These are phyloP conservation scores for Calycopis cecrops DNA, from an alignment of 1,140 invertebrate species.

Conservation along the genomic window DNA sequence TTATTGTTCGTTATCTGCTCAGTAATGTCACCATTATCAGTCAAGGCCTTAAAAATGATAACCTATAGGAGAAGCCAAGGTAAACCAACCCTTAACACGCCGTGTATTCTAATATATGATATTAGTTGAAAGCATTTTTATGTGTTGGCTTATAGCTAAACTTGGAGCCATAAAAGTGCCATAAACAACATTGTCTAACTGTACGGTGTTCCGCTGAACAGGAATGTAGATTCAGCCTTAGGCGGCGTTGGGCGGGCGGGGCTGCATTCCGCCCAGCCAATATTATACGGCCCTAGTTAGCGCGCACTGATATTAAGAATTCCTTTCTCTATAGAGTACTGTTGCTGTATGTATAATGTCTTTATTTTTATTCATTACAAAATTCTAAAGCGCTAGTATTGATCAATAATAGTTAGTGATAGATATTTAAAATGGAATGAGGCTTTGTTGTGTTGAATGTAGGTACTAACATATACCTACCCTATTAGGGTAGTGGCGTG, in stretches of 20 bases:
- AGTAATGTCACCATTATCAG: too few relatives aligned
- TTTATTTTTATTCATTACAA: slow-evolving; percentile 1
- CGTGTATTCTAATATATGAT: slow-evolving; percentile 1
- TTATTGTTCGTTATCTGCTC: too few relatives aligned
- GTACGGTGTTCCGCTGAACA: slow-evolving; percentile 9
- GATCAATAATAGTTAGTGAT: too few relatives aligned
- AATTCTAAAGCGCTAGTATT: too few relatives aligned
- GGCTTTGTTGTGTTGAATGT: too few relatives aligned
- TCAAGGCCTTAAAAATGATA: too few relatives aligned
- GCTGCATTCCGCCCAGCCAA: slow-evolving; percentile 46
- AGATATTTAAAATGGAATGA: too few relatives aligned
- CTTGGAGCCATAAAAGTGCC: slow-evolving; percentile 6
- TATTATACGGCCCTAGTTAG: slow-evolving; percentile 72
- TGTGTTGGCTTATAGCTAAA: slow-evolving; percentile 8
- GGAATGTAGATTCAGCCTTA: slow-evolving; percentile 18
- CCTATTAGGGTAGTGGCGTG: too few relatives aligned
- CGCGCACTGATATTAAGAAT: slow-evolving; percentile 73
- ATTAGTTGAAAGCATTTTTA: slow-evolving; percentile 6
- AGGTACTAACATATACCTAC: too few relatives aligned
- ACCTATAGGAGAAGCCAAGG: too few relatives aligned
- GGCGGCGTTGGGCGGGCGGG: slow-evolving; percentile 21
- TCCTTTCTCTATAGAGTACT: slow-evolving; percentile 50
- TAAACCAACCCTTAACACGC: neutral
- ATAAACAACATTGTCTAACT: slow-evolving; percentile 11
- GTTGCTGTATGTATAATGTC: slow-evolving; percentile 10